These are phyloP conservation scores for Euzetes globulus DNA, from an alignment of 2,888 invertebrate species.

Conservation along the genomic window DNA sequence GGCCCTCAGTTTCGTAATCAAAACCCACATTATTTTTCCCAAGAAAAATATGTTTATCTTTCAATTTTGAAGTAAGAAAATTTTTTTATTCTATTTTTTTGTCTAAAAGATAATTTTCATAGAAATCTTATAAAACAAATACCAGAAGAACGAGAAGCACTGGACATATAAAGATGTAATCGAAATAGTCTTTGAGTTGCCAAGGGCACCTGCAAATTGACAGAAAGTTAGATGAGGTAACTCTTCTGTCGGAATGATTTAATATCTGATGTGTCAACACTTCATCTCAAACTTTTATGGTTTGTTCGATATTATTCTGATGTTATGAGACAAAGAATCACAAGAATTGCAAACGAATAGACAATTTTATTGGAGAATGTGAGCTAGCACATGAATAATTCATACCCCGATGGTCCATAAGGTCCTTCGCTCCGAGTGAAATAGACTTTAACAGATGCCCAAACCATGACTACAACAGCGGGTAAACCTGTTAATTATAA, in stretches of 20 bases:
- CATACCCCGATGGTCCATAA: neutral
- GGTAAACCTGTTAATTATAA: slow-evolving; percentile 51
- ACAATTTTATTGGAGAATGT: no score
- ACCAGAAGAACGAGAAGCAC: slow-evolving; percentile 71
- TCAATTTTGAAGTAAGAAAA: slow-evolving; percentile 46
- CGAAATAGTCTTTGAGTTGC: slow-evolving; percentile 70
- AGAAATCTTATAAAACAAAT: slow-evolving; percentile 65
- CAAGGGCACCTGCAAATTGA: slow-evolving; percentile 56
- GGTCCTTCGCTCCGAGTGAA: slow-evolving; percentile 18
- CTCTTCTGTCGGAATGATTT: neutral
- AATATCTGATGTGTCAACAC: neutral
- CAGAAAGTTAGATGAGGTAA: neutral
- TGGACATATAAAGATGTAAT: slow-evolving; percentile 81
- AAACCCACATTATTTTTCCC: slow-evolving; percentile 58
- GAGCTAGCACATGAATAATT: neutral
- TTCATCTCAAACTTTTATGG: neutral
- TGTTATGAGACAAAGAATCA: no score
- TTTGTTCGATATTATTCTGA: no score
- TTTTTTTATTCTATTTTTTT: slow-evolving; percentile 44
- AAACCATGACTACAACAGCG: slow-evolving; percentile 53
- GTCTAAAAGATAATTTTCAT: slow-evolving; percentile 47
- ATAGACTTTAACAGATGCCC: slow-evolving; percentile 53
- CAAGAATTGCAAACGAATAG: no score
- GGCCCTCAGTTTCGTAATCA: slow-evolving; percentile 84
- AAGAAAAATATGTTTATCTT: slow-evolving; percentile 48